Percentiles rank a stretch among this genome's conserved stretches.
Conservation (phyloP, 37 sponge, comb jelly and placozoan genomes). For the Geodia barretti region DNA sequence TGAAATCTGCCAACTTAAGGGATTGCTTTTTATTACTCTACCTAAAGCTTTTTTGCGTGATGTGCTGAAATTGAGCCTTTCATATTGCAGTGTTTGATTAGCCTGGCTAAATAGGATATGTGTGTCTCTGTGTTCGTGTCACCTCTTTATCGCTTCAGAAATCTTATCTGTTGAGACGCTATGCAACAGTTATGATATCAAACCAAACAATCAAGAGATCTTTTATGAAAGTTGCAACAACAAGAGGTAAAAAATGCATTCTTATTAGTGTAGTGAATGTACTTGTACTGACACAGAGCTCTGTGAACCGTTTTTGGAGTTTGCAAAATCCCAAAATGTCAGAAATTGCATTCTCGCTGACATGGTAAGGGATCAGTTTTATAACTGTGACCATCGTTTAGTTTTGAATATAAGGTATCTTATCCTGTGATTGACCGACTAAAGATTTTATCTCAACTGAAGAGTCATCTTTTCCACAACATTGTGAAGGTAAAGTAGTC, state of each 20-base stretch:
- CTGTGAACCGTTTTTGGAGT: slow-evolving; percentile 26
- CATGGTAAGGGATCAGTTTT: slow-evolving; percentile 26
- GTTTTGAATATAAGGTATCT: slow-evolving; percentile 48
- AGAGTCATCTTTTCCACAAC: slow-evolving; percentile 55
- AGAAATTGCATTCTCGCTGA: slow-evolving; percentile 10
- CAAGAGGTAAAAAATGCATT: slow-evolving; percentile 7
- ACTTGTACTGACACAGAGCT: slow-evolving; percentile 17
- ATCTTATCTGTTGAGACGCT: slow-evolving; percentile 32
- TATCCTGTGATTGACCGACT: slow-evolving; percentile 22
- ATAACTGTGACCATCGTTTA: no score
- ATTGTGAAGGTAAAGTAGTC: slow-evolving; percentile 43
- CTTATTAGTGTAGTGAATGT: no score
- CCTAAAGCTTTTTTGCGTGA: not conserved
- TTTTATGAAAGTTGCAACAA: slow-evolving; percentile 31
- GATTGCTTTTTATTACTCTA: no score
- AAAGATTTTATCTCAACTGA: slow-evolving; percentile 6
- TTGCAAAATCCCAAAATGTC: slow-evolving; percentile 10
- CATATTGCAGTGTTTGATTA: no score
- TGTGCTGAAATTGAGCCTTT: not conserved
- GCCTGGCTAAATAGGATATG: not conserved
- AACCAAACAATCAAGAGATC: slow-evolving; percentile 12
- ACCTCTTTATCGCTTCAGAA: slow-evolving; percentile 13
- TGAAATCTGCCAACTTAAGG: no score
- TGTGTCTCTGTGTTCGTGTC: not conserved
- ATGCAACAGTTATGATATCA: slow-evolving; percentile 10